Percentiles rank a stretch among this genome's conserved stretches.
phyloP scores from a whole-genome alignment of 1,140 invertebrate species.

The Bombus impatiens region DNA sequence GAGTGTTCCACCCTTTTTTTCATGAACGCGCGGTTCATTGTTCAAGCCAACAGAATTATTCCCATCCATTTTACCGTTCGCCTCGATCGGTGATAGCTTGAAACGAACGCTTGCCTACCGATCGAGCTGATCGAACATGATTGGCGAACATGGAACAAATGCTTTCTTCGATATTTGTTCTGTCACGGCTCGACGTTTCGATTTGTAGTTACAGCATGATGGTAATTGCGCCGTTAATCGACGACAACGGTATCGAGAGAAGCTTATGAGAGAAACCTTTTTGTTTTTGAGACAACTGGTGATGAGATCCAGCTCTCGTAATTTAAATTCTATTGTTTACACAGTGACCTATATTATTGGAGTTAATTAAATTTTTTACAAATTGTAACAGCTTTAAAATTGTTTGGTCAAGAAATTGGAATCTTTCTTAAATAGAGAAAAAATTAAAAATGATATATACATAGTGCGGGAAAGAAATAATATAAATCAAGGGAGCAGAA shows the following conservation, averaged over 20 bases:
- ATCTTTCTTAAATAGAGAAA: too few relatives aligned
- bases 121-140: neutral
- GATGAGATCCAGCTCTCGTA: too few relatives aligned
- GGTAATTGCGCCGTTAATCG: conserved; percentile 1
- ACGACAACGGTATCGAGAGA: neutral
- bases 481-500: too few relatives aligned
- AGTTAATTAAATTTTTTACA: too few relatives aligned
- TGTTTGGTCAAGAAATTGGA: too few relatives aligned
- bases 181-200: neutral
- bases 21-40: conserved; percentile 8
- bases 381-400: too few relatives aligned
- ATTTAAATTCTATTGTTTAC: neutral
- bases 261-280: neutral
- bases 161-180: conserved; percentile 5
- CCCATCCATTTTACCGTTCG: conserved; percentile 1
- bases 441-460: too few relatives aligned
- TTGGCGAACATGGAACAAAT: conserved; percentile 1
- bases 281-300: neutral
- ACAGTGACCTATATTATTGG: neutral
- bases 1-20: neutral
- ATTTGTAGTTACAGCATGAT: conserved; percentile 3
- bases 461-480: too few relatives aligned
- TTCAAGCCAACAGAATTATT: conserved; percentile 5
- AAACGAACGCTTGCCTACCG: neutral
- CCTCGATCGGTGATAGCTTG: neutral